phyloP scores from a whole-genome alignment of 2,888 invertebrate genomes.

The Spisula subtruncata region DNA sequence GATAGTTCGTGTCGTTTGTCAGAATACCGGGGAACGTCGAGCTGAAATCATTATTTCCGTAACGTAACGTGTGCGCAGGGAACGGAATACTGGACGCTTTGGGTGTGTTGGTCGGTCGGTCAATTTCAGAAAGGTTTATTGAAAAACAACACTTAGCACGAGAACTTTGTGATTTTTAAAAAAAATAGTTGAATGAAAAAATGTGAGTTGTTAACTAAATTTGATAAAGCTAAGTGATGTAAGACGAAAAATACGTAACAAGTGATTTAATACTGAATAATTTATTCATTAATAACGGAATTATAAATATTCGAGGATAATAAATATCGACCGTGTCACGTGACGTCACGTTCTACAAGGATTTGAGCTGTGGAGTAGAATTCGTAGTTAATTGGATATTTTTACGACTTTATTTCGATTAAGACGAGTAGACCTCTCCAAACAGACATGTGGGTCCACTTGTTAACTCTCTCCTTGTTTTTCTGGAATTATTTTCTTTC shows the following conservation, averaged over 20 bases:
- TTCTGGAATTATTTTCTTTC: conserved; percentile 34
- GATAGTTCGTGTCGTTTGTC: background rate
- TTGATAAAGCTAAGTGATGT: background rate
- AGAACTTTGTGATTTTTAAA: background rate
- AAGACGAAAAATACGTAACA: background rate
- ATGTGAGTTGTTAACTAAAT: background rate
- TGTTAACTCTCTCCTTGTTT: background rate
- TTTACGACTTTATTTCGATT: background rate
- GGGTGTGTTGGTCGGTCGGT: background rate
- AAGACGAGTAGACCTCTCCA: background rate
- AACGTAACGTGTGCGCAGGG: background rate
- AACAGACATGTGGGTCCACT: background rate
- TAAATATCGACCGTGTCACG: background rate
- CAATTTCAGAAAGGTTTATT: background rate
- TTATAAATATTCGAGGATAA: no score
- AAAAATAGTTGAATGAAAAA: background rate
- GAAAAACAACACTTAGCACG: background rate
- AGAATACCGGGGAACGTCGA: background rate
- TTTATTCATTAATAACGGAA: no score
- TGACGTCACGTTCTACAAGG: background rate
- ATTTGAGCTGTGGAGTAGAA: background rate
- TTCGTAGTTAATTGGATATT: background rate
- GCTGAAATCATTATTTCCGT: background rate
- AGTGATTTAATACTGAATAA: no score
- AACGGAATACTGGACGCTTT: background rate